These are phyloP conservation scores for Harpagoxenus sublaevis DNA, from an alignment of 2,888 invertebrate genomes.

Conservation along the genomic window DNA sequence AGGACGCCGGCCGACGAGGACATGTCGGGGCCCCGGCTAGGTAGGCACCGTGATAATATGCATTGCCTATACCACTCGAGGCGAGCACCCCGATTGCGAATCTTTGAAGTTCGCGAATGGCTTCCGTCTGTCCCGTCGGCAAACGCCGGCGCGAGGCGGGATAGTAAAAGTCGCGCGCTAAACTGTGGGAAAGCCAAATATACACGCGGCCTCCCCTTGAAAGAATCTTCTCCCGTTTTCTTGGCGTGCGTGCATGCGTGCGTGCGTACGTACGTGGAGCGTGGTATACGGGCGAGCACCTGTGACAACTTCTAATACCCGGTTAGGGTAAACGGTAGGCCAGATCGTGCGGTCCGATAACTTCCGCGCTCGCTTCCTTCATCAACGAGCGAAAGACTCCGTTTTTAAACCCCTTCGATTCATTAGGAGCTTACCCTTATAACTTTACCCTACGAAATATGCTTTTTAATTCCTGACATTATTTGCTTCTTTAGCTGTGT, in stretches of 20 bases:
- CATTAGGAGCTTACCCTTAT: slow-evolving; percentile 72
- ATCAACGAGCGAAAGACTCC: slow-evolving; percentile 69
- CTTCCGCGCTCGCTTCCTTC: slow-evolving; percentile 74
- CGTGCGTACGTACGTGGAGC: not conserved
- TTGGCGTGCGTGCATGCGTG: slow-evolving; percentile 19
- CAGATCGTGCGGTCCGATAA: slow-evolving; percentile 78
- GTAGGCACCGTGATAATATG: slow-evolving; percentile 75
- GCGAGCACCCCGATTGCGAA: slow-evolving; percentile 59
- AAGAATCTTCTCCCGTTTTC: slow-evolving; percentile 39
- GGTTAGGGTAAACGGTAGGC: slow-evolving; percentile 73
- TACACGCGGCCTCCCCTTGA: slow-evolving; percentile 41
- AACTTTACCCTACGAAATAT: slow-evolving; percentile 68
- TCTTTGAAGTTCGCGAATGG: slow-evolving; percentile 70
- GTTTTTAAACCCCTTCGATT: slow-evolving; percentile 71
- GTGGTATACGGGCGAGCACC: slow-evolving; percentile 72
- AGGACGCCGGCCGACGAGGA: slow-evolving; percentile 65
- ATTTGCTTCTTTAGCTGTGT: slow-evolving; percentile 29
- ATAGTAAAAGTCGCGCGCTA: slow-evolving; percentile 65
- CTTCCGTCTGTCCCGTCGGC: slow-evolving; percentile 53
- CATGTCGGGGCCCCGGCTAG: slow-evolving; percentile 66
- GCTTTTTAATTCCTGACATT: slow-evolving; percentile 50
- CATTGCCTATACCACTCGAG: slow-evolving; percentile 74
- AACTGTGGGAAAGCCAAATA: slow-evolving; percentile 76
- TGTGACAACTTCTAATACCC: slow-evolving; percentile 75
- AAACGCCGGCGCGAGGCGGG: slow-evolving; percentile 52